Evolutionary conservation across 2,888 invertebrate genomes (phyloP), one percentile per base, ranked within the genome.

Genomic region (Sialis lutaria): DNA sequence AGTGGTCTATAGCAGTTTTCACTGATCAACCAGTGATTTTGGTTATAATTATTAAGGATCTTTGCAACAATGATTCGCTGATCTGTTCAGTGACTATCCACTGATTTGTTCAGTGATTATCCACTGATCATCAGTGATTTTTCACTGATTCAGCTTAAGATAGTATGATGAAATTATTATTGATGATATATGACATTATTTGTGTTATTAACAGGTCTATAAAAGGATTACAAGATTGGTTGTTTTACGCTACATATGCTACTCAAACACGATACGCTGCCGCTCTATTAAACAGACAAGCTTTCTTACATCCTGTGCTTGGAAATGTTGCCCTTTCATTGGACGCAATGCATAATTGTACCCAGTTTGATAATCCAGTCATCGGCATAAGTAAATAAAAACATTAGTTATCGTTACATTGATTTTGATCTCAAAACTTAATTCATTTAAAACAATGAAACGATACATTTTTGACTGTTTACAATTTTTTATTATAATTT

Each of bases 191-290:
- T 10, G n/a, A n/a, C n/a, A n/a, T n/a, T n/a, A 7, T 39, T 31
- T 33, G 30, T 41, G 34, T 51, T 46, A n/a, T 50, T 57, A 56
- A 31, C 63, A 84, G 87, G 55, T 83, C 86, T 0, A 79, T 80
- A 57, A 78, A 80, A 60, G 82, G 84, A 9, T 72, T 82, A 49
- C 83, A 86, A 55, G 82, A 86, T 37, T 88, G 86, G 85, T 65
- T 88, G 4, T 80, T 79, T 62, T 87, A 86, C 60, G 63, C 84
- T 35, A 84, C 85, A 0, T 88, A 84, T 60, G 74, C 79, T 8
- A 82, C 82, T 0, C 85, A 88, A 63, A 77, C 82, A 0, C 74
- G 87, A 6, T 90, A 88, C 62, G 83, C 83, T 0, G 79, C 85
- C 0, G 79, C 84, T 1, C 74, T 81, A 58, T 67, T 89, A 12